Evolutionary conservation across 2,113 vertebrate species (phyloP).

Genomic region (Zosterops lateralis): DNA sequence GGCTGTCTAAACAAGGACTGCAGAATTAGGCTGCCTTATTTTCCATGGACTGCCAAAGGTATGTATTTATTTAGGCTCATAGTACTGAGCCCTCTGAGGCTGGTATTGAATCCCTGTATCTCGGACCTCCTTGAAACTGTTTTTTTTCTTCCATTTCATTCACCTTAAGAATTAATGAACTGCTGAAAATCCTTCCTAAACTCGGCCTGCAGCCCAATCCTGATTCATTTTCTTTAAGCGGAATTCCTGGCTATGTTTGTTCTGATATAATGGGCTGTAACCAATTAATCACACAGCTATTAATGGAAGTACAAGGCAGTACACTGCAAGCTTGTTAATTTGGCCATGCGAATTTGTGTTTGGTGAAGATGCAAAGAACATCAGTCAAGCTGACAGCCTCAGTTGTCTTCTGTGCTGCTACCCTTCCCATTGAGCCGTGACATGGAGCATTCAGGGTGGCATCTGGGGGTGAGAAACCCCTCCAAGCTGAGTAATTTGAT

Average conservation of each 20-base stretch:
- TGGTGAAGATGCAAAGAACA: background rate
- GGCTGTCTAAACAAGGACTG: background rate
- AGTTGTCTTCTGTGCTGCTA: background rate
- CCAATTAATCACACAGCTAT: slow-evolving; percentile 16
- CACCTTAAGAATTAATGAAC: background rate
- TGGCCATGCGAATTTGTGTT: background rate
- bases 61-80: background rate
- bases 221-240: background rate
- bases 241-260: background rate
- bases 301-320: background rate
- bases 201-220: background rate
- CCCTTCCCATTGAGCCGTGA: background rate
- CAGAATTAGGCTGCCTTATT: background rate
- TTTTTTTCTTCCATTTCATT: background rate
- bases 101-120: background rate
- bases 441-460: background rate
- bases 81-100: background rate
- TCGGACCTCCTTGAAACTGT: background rate
- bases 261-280: slow-evolving; percentile 7
- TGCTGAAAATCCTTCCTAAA: background rate
- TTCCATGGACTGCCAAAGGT: background rate
- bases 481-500: background rate
- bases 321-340: background rate
- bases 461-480: background rate
- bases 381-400: background rate